phyloP scores from a whole-genome alignment of 2,888 invertebrate genomes.

The Ochropleura plecta region DNA sequence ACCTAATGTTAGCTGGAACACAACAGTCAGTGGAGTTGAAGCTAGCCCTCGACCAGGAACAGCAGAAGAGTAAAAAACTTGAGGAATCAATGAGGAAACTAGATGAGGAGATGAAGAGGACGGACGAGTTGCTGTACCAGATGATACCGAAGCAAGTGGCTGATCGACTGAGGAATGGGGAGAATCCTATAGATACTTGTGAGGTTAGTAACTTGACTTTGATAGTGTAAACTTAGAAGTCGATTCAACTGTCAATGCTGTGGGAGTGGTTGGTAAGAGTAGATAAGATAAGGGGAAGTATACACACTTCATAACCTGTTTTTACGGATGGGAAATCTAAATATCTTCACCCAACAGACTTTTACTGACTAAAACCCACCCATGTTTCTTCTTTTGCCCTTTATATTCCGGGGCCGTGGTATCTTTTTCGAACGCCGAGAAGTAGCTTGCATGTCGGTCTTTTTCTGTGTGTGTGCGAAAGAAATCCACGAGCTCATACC shows the following conservation, averaged over 20 bases:
- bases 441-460: no score
- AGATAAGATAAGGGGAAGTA: no score
- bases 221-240: not conserved
- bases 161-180: slow-evolving; percentile 97
- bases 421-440: no score
- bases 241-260: no score
- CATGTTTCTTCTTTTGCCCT: no score
- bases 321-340: no score
- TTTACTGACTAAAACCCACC: no score
- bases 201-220: slow-evolving; percentile 92
- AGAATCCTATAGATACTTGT: slow-evolving; percentile 98
- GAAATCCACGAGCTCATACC: no score
- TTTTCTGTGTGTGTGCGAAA: no score
- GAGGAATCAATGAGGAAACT: slow-evolving; percentile 99
- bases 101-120: slow-evolving; percentile 98
- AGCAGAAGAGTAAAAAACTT: slow-evolving; percentile 98
- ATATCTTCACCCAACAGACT: no score
- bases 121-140: slow-evolving; percentile 98
- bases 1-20: slow-evolving; percentile 98
- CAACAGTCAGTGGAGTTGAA: slow-evolving; percentile 99
- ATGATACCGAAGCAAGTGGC: slow-evolving; percentile 99
- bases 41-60: slow-evolving; percentile 98
- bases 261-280: no score
- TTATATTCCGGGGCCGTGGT: no score
- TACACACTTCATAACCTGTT: not conserved